Evolutionary conservation across 2,888 invertebrate genomes (phyloP).

Genomic region (Drosophila siamana): DNA sequence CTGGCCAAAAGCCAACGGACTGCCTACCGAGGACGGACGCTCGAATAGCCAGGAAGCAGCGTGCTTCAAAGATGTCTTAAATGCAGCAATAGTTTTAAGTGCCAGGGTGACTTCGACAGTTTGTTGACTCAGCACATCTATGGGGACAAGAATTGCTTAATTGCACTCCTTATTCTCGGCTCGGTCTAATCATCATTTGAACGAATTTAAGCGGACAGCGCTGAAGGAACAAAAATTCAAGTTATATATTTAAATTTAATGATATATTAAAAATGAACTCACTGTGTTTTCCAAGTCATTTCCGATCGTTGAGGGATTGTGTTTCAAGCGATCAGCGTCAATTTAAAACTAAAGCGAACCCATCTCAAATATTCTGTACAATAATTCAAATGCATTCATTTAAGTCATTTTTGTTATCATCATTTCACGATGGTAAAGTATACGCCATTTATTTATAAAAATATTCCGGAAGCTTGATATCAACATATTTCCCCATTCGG

Average conservation of each 20-base stretch:
- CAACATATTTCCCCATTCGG: too few relatives aligned
- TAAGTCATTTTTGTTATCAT: too few relatives aligned
- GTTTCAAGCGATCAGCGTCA: not conserved
- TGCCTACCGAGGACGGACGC: constrained; percentile 27
- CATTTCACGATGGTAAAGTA: too few relatives aligned
- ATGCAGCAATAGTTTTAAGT: constrained; percentile 68
- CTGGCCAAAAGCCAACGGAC: constrained; percentile 56
- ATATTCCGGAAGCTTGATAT: too few relatives aligned
- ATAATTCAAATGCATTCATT: too few relatives aligned
- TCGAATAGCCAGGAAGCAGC: not conserved
- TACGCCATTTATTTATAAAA: too few relatives aligned
- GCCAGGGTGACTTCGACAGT: constrained; percentile 44
- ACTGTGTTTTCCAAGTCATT: not conserved
- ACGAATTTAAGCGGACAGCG: constrained; percentile 84
- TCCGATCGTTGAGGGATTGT: not conserved
- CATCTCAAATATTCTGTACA: too few relatives aligned
- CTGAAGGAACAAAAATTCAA: not conserved
- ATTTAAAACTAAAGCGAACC: not conserved
- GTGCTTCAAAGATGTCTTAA: constrained; percentile 37
- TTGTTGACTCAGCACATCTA: constrained; percentile 58
- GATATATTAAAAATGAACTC: not conserved
- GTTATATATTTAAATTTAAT: accelerated
- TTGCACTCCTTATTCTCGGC: not conserved
- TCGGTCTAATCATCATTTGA: constrained; percentile 86
- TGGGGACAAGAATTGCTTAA: constrained; percentile 18